These are phyloP conservation scores for Ectropis grisescens DNA, from an alignment of 1,140 invertebrate genomes.

Conservation along the genomic window DNA sequence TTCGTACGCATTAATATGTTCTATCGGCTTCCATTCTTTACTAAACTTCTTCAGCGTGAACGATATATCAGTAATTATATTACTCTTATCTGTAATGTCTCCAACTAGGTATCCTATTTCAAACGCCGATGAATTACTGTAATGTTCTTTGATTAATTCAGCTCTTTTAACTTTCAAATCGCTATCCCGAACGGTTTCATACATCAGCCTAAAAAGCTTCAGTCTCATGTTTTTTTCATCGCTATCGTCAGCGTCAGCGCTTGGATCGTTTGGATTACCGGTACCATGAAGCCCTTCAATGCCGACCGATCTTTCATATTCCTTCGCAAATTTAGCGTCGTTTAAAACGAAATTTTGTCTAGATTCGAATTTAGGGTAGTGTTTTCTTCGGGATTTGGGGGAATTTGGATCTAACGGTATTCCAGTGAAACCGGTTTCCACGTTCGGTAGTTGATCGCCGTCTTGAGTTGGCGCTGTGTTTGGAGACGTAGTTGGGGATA, in stretches of 20 bases:
- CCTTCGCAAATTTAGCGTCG: too few relatives aligned
- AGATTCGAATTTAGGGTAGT: too few relatives aligned
- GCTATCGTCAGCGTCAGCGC: constrained; percentile 18
- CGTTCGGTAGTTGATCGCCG: too few relatives aligned
- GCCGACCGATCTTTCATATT: too few relatives aligned
- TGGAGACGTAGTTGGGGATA: too few relatives aligned
- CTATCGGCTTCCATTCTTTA: constrained; percentile 36
- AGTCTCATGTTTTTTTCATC: constrained; percentile 46
- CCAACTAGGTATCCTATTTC: constrained; percentile 45
- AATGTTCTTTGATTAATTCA: constrained; percentile 26
- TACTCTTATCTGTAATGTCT: constrained; percentile 35
- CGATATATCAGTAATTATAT: constrained; percentile 30
- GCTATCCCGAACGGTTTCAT: constrained; percentile 39
- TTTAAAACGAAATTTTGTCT: too few relatives aligned
- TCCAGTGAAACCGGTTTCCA: too few relatives aligned
- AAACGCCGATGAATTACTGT: constrained; percentile 30
- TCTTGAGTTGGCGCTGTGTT: too few relatives aligned
- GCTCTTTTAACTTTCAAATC: constrained; percentile 37
- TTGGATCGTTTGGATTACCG: too few relatives aligned
- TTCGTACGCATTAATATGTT: constrained; percentile 51
- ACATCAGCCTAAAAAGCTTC: constrained; percentile 46
- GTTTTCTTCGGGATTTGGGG: too few relatives aligned
- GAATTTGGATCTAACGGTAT: too few relatives aligned
- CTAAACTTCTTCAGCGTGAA: constrained; percentile 27
- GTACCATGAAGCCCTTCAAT: too few relatives aligned